phyloP scores from a whole-genome alignment of 2,888 invertebrate genomes.

The Cantharis rustica region DNA sequence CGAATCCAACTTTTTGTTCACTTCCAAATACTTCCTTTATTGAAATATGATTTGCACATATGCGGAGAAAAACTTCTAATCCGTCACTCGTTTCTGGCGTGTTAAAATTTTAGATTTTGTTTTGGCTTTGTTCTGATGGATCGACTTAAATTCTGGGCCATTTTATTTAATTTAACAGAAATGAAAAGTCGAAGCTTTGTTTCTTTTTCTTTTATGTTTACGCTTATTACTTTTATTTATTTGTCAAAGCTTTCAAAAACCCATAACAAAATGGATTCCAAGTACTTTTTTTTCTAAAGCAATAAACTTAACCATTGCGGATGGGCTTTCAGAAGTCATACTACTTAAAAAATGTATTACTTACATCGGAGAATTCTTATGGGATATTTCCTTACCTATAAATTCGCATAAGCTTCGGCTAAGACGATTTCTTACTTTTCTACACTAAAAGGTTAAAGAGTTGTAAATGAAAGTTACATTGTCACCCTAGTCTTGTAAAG shows the following conservation, averaged over 20 bases:
- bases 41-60: not conserved
- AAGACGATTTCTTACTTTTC: not conserved
- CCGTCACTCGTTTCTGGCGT: not conserved
- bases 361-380: not conserved
- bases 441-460: not conserved
- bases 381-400: not conserved
- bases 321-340: not conserved
- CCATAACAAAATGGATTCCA: not conserved
- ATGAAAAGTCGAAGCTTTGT: not conserved
- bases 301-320: not conserved
- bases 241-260: not conserved
- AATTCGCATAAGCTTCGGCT: not conserved
- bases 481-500: not conserved
- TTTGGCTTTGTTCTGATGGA: not conserved
- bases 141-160: not conserved
- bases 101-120: not conserved
- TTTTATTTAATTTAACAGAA: not conserved
- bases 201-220: not conserved
- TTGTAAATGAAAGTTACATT: constrained; percentile 1
- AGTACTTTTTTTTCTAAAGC: not conserved
- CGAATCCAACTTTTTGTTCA: not conserved
- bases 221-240: not conserved
- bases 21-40: not conserved
- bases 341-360: not conserved
- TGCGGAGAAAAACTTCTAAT: not conserved